Percentiles rank a stretch among this genome's conserved stretches.
Evolutionary conservation across 35 echinoderm and acorn worm genomes (phyloP).

Genomic region (Ophioderma brevispina): DNA sequence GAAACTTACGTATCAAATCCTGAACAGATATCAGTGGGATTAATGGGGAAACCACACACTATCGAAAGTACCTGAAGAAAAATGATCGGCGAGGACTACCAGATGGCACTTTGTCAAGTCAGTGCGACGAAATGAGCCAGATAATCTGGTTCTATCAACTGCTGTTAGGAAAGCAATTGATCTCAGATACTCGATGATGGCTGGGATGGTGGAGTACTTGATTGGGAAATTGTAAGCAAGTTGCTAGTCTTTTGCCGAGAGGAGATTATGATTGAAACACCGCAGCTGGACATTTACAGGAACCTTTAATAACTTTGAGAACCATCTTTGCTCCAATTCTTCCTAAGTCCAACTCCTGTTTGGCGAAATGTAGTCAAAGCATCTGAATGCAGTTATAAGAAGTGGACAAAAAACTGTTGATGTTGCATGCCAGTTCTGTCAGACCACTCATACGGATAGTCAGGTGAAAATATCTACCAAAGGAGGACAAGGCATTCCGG

Average conservation of each 20-base stretch:
- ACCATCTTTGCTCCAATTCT: slow-evolving; percentile 29
- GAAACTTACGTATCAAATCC: slow-evolving; percentile 33
- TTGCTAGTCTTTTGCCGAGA: slow-evolving; percentile 28
- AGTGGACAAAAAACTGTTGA: slow-evolving; percentile 52
- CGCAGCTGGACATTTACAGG: slow-evolving; percentile 40
- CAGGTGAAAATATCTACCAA: slow-evolving; percentile 41
- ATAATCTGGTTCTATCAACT: slow-evolving; percentile 35
- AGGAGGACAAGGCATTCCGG: slow-evolving; percentile 7
- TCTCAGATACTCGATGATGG: slow-evolving; percentile 31
- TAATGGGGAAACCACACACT: slow-evolving; percentile 34
- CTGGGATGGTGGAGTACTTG: slow-evolving; percentile 35
- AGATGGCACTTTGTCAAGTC: slow-evolving; percentile 38
- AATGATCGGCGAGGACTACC: slow-evolving; percentile 22
- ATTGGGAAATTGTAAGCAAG: slow-evolving; percentile 51
- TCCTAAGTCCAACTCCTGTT: slow-evolving; percentile 46
- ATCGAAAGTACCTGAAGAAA: slow-evolving; percentile 39
- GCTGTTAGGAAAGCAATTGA: slow-evolving; percentile 38
- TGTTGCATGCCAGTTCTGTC: slow-evolving; percentile 38
- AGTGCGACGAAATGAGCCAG: slow-evolving; percentile 39
- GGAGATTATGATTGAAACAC: slow-evolving; percentile 27
- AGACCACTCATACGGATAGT: slow-evolving; percentile 43
- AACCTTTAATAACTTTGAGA: slow-evolving; percentile 38
- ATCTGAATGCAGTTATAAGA: slow-evolving; percentile 16
- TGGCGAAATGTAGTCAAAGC: slow-evolving; percentile 34
- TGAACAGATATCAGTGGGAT: slow-evolving; percentile 35